Conservation (phyloP, 2,888 invertebrate species). For the Rhagium mordax region DNA sequence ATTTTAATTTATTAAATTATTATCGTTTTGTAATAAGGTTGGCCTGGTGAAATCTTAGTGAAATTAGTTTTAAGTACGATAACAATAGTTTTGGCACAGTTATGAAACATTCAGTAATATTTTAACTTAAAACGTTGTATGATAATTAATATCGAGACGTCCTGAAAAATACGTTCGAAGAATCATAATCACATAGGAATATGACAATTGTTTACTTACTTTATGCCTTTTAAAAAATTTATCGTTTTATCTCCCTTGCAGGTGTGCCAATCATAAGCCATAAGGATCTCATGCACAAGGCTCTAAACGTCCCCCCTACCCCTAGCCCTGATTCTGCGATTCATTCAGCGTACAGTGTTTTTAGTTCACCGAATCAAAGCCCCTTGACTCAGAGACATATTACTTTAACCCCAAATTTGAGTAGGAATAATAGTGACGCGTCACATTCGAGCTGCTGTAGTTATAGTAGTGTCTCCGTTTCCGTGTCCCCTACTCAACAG, state of each 20-base stretch:
- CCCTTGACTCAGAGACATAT: slow-evolving; percentile 89
- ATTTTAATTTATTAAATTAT: slow-evolving; percentile 26
- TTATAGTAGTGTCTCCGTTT: slow-evolving; percentile 79
- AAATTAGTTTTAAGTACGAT: background rate
- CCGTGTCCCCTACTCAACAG: slow-evolving; percentile 74
- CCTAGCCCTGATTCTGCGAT: slow-evolving; percentile 92
- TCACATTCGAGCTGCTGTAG: slow-evolving; percentile 92
- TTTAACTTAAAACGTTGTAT: background rate
- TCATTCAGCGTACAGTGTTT: slow-evolving; percentile 88
- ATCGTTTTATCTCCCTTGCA: slow-evolving; percentile 14
- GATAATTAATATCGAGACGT: background rate
- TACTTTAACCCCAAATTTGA: slow-evolving; percentile 86
- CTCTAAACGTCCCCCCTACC: slow-evolving; percentile 79
- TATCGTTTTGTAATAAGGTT: background rate
- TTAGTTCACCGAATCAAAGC: slow-evolving; percentile 89
- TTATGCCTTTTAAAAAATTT: too few species aligned
- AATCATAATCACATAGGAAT: too few species aligned
- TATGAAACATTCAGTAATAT: background rate
- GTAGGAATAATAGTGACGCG: slow-evolving; percentile 92
- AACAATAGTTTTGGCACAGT: background rate
- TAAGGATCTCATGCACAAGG: slow-evolving; percentile 72
- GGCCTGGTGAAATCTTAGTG: slow-evolving; percentile 15
- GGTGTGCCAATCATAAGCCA: slow-evolving; percentile 64
- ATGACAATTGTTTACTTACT: too few species aligned
- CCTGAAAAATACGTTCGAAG: too few species aligned